Percentiles rank a stretch among this genome's conserved stretches.
These are phyloP conservation scores for Mythimna lalbum DNA, from an alignment of 2,888 invertebrate species.

Conservation along the genomic window DNA sequence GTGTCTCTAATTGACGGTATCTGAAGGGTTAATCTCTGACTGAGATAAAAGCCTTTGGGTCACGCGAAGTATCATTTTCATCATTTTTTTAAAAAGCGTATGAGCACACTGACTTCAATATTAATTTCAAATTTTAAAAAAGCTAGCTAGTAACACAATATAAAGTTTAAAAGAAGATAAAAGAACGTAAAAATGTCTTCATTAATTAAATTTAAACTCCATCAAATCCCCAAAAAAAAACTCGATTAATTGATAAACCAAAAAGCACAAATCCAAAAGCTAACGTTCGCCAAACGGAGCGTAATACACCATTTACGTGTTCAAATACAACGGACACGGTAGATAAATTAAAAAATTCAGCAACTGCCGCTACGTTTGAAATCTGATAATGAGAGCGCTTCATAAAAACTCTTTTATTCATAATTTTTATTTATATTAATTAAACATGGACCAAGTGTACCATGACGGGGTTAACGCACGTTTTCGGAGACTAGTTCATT, in stretches of 20 bases:
- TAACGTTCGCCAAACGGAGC: conserved; percentile 75
- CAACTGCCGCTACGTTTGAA: conserved; percentile 74
- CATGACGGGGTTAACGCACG: conserved; percentile 84
- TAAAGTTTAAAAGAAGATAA: background rate
- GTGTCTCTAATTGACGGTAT: too few species aligned
- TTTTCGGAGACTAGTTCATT: conserved; percentile 66
- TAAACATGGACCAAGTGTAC: conserved; percentile 86
- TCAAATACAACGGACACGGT: conserved; percentile 81
- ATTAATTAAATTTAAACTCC: conserved; percentile 16
- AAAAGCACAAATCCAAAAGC: conserved; percentile 62
- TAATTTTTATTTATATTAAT: conserved; percentile 86
- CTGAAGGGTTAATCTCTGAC: too few species aligned
- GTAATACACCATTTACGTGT: conserved; percentile 72
- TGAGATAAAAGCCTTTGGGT: too few species aligned
- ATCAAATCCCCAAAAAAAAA: conserved; percentile 29
- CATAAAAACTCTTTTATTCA: conserved; percentile 80
- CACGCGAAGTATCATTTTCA: too few species aligned
- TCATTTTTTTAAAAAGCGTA: too few species aligned
- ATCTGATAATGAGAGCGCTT: conserved; percentile 78
- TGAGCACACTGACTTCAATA: too few species aligned
- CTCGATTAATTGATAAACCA: conserved; percentile 63
- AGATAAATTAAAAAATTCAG: conserved; percentile 81
- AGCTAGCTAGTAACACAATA: too few species aligned
- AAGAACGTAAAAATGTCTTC: background rate
- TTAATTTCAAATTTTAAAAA: too few species aligned